Percentiles rank a stretch among this genome's conserved stretches.
phyloP scores from a whole-genome alignment of 2,797 vertebrate species.

The Rhincodon typus region DNA sequence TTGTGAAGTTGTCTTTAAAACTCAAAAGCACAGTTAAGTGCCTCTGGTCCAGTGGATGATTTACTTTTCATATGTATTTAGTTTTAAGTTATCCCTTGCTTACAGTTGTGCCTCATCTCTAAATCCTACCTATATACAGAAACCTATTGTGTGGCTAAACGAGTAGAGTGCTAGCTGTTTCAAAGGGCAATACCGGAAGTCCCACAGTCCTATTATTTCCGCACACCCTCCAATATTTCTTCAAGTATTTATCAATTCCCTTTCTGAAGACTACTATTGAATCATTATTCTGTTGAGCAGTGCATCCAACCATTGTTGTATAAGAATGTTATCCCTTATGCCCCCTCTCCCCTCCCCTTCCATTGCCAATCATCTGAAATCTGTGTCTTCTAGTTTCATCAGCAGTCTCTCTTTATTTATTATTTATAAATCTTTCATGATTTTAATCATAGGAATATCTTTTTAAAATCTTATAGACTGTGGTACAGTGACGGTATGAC shows the following conservation, averaged over 20 bases:
- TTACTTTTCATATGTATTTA: background rate
- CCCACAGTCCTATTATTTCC: background rate
- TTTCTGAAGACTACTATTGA: background rate
- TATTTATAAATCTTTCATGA: background rate
- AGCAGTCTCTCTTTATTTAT: background rate
- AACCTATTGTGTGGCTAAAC: background rate
- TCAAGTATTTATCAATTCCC: background rate
- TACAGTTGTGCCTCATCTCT: background rate
- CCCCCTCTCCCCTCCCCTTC: no score
- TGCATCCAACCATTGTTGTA: background rate
- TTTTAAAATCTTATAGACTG: background rate
- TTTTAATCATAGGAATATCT: background rate
- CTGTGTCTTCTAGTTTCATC: background rate
- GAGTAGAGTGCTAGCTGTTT: background rate
- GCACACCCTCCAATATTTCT: background rate
- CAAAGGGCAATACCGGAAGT: background rate
- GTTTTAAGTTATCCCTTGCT: background rate
- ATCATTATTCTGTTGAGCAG: background rate
- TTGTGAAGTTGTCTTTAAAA: background rate
- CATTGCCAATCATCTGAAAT: background rate
- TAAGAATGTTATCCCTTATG: background rate
- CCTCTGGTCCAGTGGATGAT: background rate
- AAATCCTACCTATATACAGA: background rate
- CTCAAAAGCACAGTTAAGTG: background rate
- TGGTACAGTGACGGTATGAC: background rate